Conservation (phyloP, 2,113 vertebrate genomes). For the Sebastes fasciatus region DNA sequence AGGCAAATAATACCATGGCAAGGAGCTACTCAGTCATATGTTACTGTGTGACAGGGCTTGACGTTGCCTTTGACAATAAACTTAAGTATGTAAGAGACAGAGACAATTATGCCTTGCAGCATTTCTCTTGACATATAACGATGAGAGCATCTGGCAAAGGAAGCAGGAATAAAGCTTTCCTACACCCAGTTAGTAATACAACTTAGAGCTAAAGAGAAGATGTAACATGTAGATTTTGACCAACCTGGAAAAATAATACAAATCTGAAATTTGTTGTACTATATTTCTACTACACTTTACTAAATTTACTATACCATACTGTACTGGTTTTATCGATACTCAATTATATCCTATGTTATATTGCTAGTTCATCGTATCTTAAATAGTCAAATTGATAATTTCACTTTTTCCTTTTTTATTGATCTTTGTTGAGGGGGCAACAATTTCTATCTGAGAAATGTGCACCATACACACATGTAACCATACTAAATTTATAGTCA, state of each 20-base stretch:
- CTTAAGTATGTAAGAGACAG: background rate
- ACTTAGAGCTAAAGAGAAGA: background rate
- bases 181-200: background rate
- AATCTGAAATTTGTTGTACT: too few relatives aligned
- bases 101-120: background rate
- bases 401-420: background rate
- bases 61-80: background rate
- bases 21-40: background rate
- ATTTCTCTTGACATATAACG: background rate
- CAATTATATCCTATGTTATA: too few relatives aligned
- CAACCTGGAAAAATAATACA: background rate
- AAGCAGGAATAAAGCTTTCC: background rate
- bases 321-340: too few relatives aligned
- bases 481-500: background rate
- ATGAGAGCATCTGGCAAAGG: background rate
- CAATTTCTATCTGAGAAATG: background rate
- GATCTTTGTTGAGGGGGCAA: background rate
- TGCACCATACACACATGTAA: background rate
- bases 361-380: too few relatives aligned
- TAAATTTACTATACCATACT: too few relatives aligned
- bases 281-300: too few relatives aligned
- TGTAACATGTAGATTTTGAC: background rate
- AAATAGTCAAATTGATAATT: background rate
- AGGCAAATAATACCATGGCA: background rate
- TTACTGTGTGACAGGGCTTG: background rate